A percentile compares a stretch with the other conserved stretches of the same genome.
phyloP scores from a whole-genome alignment of 2,113 vertebrate genomes.

The Azemiops feae region DNA sequence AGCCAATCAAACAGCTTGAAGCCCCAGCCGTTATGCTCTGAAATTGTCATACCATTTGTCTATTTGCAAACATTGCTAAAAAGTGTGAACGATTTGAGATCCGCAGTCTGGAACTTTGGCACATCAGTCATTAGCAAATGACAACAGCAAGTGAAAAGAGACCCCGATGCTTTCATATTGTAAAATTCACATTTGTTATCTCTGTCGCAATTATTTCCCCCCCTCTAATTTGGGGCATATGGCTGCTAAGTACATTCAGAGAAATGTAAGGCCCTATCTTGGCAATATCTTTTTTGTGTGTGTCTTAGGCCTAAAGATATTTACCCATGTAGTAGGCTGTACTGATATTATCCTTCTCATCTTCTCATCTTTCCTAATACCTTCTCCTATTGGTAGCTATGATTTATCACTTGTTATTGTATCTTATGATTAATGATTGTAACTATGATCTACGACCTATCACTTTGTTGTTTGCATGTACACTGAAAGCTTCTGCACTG shows the following conservation, averaged over 20 bases:
- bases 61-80: constrained; percentile 6
- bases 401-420: neutral
- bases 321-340: neutral
- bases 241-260: neutral
- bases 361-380: neutral
- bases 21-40: neutral
- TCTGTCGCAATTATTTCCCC: neutral
- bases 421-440: neutral
- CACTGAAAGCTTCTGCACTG: neutral
- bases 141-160: neutral
- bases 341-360: neutral
- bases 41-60: neutral
- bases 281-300: neutral
- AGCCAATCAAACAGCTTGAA: constrained; percentile 19
- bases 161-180: neutral
- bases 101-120: neutral
- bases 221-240: neutral
- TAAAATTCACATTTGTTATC: neutral
- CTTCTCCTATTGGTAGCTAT: neutral
- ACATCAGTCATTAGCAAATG: neutral
- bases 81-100: neutral
- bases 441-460: neutral
- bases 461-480: neutral
- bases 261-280: neutral
- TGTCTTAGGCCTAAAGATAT: neutral